Evolutionary conservation across 1,140 invertebrate species (phyloP), one percentile per base, ranked within the genome.

Genomic region (Ceratitis capitata): DNA sequence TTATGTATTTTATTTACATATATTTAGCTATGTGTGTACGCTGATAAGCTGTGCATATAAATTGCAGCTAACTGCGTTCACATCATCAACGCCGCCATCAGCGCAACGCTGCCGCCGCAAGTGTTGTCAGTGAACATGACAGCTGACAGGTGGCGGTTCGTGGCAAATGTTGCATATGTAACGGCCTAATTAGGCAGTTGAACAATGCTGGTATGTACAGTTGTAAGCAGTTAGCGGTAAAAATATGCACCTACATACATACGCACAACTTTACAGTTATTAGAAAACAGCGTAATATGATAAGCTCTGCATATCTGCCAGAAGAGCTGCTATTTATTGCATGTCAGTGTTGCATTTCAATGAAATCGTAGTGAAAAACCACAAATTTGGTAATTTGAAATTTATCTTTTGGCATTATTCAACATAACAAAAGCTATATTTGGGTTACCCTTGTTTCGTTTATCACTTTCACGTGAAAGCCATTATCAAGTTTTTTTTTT

Each of bases 71-170:
- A 5, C 2, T 32, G 56, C 14, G 61, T 32, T 14, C 3, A 23
- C 61, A 10, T 14, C 12, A n/a, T 12, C 26, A 29, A 3, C 23
- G 32, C 61, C 5, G n/a, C 69, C 32, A 10, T 7, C 51, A 53
- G 14, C 51, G n/a, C n/a, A n/a, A n/a, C n/a, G n/a, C n/a, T n/a
- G 12, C 12, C 23, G 69, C 69, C 69, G 39, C 69, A 26, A 78
- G 69, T 78, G 39, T 78, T 78, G 69, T 78, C 69, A 78, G 69
- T 26, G n/a, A 0, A 45, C 69, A 78, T 78, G 69, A 78, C 69
- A 78, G 42, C 42, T 78, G 69, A 78, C 69, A 45, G 35, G 0
- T 74, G n/a, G n/a, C 69, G 39, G 69, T 78, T n/a, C 5, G n/a
- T 3, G 6, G 39, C 69, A 3, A 9, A 16, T 47, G 61, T 19